Percentiles rank a stretch among this genome's conserved stretches.
Evolutionary conservation across 2,113 vertebrate genomes (phyloP).

Genomic region (Oryzias javanicus): DNA sequence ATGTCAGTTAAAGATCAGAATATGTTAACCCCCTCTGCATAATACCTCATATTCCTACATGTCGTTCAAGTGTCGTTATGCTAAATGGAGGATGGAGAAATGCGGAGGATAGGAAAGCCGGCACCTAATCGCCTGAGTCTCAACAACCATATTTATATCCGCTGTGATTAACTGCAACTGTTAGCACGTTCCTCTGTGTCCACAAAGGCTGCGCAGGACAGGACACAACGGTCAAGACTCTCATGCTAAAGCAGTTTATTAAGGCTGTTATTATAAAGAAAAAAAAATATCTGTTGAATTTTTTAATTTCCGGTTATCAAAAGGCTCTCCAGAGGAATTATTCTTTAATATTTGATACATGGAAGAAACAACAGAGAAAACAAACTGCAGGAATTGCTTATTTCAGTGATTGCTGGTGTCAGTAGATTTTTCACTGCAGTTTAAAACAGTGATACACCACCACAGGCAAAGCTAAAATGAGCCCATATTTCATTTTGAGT

Average conservation of each 20-base stretch:
- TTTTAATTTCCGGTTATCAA: conserved; percentile 9
- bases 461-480: conserved; percentile 6
- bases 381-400: conserved; percentile 19
- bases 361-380: conserved; percentile 14
- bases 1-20: conserved; percentile 44
- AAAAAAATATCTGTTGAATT: conserved; percentile 7
- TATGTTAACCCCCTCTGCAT: conserved; percentile 58
- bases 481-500: not conserved
- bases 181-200: conserved; percentile 47
- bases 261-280: conserved; percentile 2
- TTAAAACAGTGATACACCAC: conserved; percentile 20
- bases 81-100: conserved; percentile 65
- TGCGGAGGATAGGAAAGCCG: conserved; percentile 48
- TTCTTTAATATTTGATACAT: conserved; percentile 23
- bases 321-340: not conserved
- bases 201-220: conserved; percentile 47
- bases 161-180: conserved; percentile 52
- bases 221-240: conserved; percentile 5
- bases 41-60: conserved; percentile 56
- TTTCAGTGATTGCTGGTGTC: conserved; percentile 27
- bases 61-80: conserved; percentile 62
- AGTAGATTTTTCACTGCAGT: conserved; percentile 5
- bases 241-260: conserved; percentile 29
- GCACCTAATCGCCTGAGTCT: conserved; percentile 51
- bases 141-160: conserved; percentile 46